A percentile compares a stretch with the other conserved stretches of the same genome.
Conservation (phyloP, 2,888 invertebrate genomes). For the Nomada ruficornis region DNA sequence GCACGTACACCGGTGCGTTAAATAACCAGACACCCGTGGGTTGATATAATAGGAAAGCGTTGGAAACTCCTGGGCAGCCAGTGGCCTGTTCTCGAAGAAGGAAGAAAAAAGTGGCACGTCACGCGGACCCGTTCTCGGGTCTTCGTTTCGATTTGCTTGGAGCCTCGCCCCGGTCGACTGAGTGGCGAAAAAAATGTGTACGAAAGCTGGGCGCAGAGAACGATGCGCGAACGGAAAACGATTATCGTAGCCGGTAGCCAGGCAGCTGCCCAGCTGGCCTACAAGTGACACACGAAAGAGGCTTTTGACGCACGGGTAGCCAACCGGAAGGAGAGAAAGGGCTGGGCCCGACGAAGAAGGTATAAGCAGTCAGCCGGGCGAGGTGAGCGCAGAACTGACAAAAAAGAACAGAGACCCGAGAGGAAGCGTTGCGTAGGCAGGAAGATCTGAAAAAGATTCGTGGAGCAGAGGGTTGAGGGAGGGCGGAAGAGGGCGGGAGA, state of each 20-base stretch:
- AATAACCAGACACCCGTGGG: background rate
- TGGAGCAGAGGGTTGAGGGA: background rate
- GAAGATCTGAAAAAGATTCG: slow-evolving; percentile 1
- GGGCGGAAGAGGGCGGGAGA: no score
- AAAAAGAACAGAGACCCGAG: slow-evolving; percentile 25
- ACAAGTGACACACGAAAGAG: slow-evolving; percentile 61
- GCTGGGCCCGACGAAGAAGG: slow-evolving; percentile 12
- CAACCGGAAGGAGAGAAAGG: slow-evolving; percentile 43
- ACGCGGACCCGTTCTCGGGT: slow-evolving; percentile 41
- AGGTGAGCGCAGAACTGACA: slow-evolving; percentile 6
- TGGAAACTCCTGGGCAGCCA: background rate
- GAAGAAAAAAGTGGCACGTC: background rate
- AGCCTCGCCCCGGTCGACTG: slow-evolving; percentile 4
- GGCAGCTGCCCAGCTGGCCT: slow-evolving; percentile 62
- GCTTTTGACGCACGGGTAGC: slow-evolving; percentile 60
- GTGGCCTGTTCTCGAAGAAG: slow-evolving; percentile 6
- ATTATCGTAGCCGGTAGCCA: slow-evolving; percentile 54
- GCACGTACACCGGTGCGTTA: no score
- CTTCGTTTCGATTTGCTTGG: slow-evolving; percentile 44
- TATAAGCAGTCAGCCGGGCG: slow-evolving; percentile 4
- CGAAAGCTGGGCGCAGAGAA: slow-evolving; percentile 3
- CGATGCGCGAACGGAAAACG: slow-evolving; percentile 44
- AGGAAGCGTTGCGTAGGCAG: background rate
- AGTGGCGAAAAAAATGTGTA: slow-evolving; percentile 9
- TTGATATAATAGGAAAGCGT: background rate